Conservation (phyloP, 2,797 vertebrate genomes). For the Ibycter americanus region DNA sequence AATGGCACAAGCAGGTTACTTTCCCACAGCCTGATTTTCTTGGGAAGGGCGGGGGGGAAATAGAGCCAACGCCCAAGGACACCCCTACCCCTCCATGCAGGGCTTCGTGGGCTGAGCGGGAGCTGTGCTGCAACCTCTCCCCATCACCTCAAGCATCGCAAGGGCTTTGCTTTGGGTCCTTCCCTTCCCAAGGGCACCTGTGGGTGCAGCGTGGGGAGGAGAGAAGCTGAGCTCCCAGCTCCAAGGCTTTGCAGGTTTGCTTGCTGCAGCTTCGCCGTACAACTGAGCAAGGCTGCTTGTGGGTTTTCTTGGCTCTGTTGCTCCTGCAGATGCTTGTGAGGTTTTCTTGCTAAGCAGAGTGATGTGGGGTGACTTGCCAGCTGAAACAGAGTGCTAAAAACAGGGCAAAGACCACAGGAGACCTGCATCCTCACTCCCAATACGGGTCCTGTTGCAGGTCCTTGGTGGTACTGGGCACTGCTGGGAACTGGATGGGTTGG, state of each 20-base stretch:
- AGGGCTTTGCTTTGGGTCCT: background rate
- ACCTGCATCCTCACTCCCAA: too few relatives aligned
- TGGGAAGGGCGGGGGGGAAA: background rate
- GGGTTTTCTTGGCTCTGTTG: background rate
- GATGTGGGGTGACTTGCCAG: fast-evolving
- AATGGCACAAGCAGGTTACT: background rate
- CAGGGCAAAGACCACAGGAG: background rate
- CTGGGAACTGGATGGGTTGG: background rate
- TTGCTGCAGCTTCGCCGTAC: background rate
- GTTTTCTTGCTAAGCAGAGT: background rate
- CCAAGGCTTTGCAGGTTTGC: background rate
- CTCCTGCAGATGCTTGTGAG: background rate
- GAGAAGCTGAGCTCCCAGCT: background rate
- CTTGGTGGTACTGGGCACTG: background rate
- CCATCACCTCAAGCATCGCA: background rate
- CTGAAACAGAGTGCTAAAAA: background rate
- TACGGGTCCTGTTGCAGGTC: background rate
- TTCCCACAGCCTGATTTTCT: background rate
- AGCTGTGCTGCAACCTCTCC: background rate
- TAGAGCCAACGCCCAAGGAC: background rate
- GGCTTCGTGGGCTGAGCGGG: background rate
- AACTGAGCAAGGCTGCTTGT: background rate
- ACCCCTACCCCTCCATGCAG: too few relatives aligned
- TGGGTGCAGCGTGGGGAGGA: background rate
- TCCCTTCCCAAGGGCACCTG: background rate